Evolutionary conservation across 2,888 invertebrate species (phyloP).

Genomic region (Acanthosepion pharaonis): DNA sequence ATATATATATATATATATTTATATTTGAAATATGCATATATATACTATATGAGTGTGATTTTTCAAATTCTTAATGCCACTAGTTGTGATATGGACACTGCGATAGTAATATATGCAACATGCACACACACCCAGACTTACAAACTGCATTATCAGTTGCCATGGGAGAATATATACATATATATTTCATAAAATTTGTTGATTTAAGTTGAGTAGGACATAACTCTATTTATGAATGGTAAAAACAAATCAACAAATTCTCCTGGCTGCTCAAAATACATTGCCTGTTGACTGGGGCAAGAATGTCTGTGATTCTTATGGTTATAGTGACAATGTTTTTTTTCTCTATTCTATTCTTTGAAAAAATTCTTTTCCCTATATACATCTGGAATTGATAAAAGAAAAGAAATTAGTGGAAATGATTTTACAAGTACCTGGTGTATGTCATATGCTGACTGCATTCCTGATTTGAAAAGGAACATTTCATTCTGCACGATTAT

Average conservation of each 20-base stretch:
- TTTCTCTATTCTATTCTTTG: not conserved
- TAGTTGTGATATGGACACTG: not conserved
- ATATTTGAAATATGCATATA: not conserved
- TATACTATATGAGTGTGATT: not conserved
- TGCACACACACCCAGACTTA: not conserved
- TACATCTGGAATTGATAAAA: too few relatives aligned
- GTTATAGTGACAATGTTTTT: not conserved
- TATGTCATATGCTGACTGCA: too few relatives aligned
- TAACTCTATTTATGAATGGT: not conserved
- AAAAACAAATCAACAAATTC: not conserved
- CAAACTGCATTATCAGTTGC: not conserved
- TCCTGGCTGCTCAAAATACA: not conserved
- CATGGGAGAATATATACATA: too few relatives aligned
- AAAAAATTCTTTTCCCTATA: not conserved
- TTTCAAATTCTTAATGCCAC: not conserved
- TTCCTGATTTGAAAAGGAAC: too few relatives aligned
- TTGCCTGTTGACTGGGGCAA: not conserved
- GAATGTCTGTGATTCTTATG: not conserved
- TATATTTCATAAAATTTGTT: too few relatives aligned
- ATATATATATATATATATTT: not conserved
- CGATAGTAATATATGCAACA: not conserved
- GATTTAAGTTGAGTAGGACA: slow-evolving; percentile 15
- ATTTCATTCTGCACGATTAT: too few relatives aligned
- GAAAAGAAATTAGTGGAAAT: too few relatives aligned
- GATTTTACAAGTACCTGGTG: too few relatives aligned